phyloP scores from a whole-genome alignment of 2,797 vertebrate species.

The Furcifer pardalis region DNA sequence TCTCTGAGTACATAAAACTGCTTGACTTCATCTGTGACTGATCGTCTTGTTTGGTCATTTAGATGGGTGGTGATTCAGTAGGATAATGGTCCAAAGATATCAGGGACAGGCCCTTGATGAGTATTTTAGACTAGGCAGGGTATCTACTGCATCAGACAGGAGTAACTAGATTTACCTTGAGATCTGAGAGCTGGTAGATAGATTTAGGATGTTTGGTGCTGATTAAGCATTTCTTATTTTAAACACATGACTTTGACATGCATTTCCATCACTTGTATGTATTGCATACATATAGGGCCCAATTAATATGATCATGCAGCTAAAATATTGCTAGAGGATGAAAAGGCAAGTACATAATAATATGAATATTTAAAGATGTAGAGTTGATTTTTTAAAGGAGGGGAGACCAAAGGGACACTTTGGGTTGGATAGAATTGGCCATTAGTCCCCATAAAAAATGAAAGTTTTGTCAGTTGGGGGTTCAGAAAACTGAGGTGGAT shows the following conservation, averaged over 20 bases:
- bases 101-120: conserved; percentile 57
- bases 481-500: too few relatives aligned
- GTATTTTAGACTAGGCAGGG: conserved; percentile 61
- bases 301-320: not conserved
- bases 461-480: too few relatives aligned
- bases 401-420: not conserved
- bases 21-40: not conserved
- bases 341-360: too few relatives aligned
- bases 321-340: not conserved
- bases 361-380: too few relatives aligned
- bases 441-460: too few relatives aligned
- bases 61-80: not conserved
- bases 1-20: not conserved
- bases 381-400: not conserved
- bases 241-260: conserved; percentile 26
- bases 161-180: conserved; percentile 55
- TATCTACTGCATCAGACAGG: conserved; percentile 60
- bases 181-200: conserved; percentile 27
- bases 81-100: conserved; percentile 43
- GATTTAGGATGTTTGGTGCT: not conserved
- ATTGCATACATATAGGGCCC: not conserved
- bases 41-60: conserved; percentile 34
- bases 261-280: conserved; percentile 5
- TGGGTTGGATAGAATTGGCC: too few relatives aligned
- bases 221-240: conserved; percentile 30